A percentile compares a stretch with the other conserved stretches of the same genome.
These are phyloP conservation scores for Nyleta sp. DNA, from an alignment of 2,888 invertebrate genomes.

Conservation along the genomic window DNA sequence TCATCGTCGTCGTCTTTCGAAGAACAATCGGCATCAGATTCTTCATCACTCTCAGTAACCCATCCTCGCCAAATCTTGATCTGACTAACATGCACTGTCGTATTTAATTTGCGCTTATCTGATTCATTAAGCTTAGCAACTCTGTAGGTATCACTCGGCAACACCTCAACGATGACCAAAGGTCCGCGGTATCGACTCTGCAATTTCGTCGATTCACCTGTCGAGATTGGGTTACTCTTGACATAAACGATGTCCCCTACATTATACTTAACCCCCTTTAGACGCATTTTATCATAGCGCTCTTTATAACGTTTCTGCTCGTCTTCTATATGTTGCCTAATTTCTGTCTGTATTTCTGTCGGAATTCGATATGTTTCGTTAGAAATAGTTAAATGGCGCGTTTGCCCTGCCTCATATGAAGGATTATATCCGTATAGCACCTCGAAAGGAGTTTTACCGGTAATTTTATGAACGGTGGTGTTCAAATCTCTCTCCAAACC, in stretches of 20 bases:
- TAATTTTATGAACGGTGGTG: slow-evolving; percentile 40
- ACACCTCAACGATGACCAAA: slow-evolving; percentile 4
- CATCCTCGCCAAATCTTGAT: slow-evolving; percentile 14
- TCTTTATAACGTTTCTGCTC: slow-evolving; percentile 46
- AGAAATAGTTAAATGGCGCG: neutral
- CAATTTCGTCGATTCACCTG: slow-evolving; percentile 35
- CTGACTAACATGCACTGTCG: slow-evolving; percentile 33
- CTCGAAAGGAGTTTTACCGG: slow-evolving; percentile 55
- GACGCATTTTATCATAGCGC: slow-evolving; percentile 23
- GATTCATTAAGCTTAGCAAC: slow-evolving; percentile 6
- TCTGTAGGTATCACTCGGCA: slow-evolving; percentile 29
- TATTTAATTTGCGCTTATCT: neutral
- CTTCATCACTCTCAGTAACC: neutral
- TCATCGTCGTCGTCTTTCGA: no score
- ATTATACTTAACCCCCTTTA: slow-evolving; percentile 36
- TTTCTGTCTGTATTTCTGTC: neutral
- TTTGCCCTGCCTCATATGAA: slow-evolving; percentile 26
- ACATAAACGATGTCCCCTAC: slow-evolving; percentile 46
- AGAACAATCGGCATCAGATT: neutral
- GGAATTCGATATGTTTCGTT: slow-evolving; percentile 10
- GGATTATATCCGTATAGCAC: slow-evolving; percentile 55
- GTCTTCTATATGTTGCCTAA: slow-evolving; percentile 21
- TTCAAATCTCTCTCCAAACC: slow-evolving; percentile 58
- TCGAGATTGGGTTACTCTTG: slow-evolving; percentile 17
- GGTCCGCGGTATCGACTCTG: slow-evolving; percentile 26